Percentiles rank a stretch among this genome's conserved stretches.
phyloP scores from a whole-genome alignment of 30 jellyfish, hydroid and myxozoan genomes.

The Nemopilema nomurai region DNA sequence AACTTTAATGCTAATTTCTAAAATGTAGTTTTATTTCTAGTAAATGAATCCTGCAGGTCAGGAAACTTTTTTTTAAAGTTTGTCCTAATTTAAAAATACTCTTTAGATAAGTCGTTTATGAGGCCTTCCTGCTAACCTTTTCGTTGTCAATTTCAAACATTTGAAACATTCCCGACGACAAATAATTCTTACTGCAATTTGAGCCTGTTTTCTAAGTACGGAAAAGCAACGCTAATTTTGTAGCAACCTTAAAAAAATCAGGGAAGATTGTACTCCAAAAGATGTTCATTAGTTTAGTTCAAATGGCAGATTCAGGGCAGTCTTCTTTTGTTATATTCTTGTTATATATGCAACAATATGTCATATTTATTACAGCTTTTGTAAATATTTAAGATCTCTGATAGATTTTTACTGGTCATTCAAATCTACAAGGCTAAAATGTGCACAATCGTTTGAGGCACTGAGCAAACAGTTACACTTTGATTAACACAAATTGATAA shows the following conservation, averaged over 20 bases:
- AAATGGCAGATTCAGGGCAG: background rate
- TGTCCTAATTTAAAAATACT: background rate
- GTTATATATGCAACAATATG: background rate
- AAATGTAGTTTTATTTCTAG: too few species aligned
- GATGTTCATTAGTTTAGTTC: background rate
- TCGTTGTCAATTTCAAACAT: too few species aligned
- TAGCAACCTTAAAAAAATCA: too few species aligned
- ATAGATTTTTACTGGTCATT: background rate
- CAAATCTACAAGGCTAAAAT: background rate
- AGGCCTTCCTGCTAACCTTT: too few species aligned
- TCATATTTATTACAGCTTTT: background rate
- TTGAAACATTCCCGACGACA: too few species aligned
- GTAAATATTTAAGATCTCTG: background rate
- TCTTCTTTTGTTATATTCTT: background rate
- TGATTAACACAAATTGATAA: constrained; percentile 3
- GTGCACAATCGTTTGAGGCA: background rate
- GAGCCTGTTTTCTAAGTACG: too few species aligned
- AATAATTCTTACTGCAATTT: too few species aligned
- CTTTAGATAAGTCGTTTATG: too few species aligned
- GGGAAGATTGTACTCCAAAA: too few species aligned
- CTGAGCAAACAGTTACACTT: constrained; percentile 3
- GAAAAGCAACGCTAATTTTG: too few species aligned
- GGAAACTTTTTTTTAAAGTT: background rate
- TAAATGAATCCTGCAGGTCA: background rate
- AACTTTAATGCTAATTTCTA: too few species aligned